Evolutionary conservation across 2,888 invertebrate species (phyloP).

Genomic region (Meghimatium bilineatum): DNA sequence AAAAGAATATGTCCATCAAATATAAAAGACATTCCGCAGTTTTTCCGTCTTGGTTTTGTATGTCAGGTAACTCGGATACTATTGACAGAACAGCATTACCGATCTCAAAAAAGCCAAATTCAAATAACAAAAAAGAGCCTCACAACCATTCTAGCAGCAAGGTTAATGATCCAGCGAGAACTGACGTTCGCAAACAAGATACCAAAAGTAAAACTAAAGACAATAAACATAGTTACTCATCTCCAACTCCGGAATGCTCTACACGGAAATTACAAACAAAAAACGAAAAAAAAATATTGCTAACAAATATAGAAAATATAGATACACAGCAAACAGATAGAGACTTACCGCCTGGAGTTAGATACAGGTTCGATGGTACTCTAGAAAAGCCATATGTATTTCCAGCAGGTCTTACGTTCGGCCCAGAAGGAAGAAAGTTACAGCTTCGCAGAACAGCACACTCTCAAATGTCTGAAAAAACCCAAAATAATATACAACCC

Average conservation of each 20-base stretch:
- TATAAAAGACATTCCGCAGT: background rate
- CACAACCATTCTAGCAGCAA: background rate
- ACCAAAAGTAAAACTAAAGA: background rate
- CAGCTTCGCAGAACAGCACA: conserved; percentile 16
- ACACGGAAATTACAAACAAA: background rate
- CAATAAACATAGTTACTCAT: conserved; percentile 19
- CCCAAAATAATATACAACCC: background rate
- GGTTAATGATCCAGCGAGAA: background rate
- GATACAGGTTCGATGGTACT: conserved; percentile 39
- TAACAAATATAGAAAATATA: background rate
- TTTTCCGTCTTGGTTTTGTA: conserved; percentile 29
- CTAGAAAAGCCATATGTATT: conserved; percentile 46
- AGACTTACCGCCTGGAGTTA: conserved; percentile 11
- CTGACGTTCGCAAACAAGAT: background rate
- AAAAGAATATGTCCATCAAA: background rate
- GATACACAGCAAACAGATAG: background rate
- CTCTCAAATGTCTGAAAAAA: background rate
- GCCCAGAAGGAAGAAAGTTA: conserved; percentile 35
- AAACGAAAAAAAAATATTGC: background rate
- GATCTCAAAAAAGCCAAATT: background rate
- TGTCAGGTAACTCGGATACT: conserved; percentile 34
- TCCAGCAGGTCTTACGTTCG: conserved; percentile 41
- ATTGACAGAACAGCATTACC: conserved; percentile 5
- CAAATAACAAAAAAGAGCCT: background rate
- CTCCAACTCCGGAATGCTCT: conserved; percentile 19